These are phyloP conservation scores for Deroplatys truncata DNA, from an alignment of 2,888 invertebrate species.

Conservation along the genomic window DNA sequence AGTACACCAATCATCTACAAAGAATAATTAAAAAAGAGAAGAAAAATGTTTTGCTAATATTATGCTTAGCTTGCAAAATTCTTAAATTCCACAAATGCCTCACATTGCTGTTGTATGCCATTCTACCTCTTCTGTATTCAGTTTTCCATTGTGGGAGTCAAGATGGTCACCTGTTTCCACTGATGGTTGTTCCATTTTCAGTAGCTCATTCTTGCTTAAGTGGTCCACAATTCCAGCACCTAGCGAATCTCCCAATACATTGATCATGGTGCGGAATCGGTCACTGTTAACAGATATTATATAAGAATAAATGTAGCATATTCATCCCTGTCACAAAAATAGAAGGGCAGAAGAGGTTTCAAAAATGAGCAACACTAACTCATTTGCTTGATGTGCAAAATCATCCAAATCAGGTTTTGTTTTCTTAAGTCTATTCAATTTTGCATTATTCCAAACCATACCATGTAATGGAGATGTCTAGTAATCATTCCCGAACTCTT, in stretches of 20 bases:
- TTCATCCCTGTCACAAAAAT: too few species aligned
- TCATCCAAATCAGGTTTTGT: too few species aligned
- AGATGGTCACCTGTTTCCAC: neutral
- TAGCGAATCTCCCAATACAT: slow-evolving; percentile 92
- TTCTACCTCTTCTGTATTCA: slow-evolving; percentile 21
- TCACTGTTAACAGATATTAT: slow-evolving; percentile 52
- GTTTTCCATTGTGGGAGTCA: slow-evolving; percentile 22
- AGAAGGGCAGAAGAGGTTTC: too few species aligned
- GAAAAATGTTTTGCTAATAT: neutral
- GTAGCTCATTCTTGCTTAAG: slow-evolving; percentile 71
- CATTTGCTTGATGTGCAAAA: too few species aligned
- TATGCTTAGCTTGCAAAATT: neutral
- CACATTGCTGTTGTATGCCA: slow-evolving; percentile 29
- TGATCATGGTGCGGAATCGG: slow-evolving; percentile 83
- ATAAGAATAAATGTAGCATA: slow-evolving; percentile 35
- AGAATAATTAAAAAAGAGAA: neutral
- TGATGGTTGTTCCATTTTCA: slow-evolving; percentile 28
- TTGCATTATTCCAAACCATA: too few species aligned
- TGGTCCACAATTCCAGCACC: slow-evolving; percentile 90
- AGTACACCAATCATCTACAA: neutral
- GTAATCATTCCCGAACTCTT: too few species aligned
- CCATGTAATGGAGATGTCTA: too few species aligned
- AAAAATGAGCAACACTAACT: too few species aligned
- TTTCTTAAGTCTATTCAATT: too few species aligned
- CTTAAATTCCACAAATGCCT: neutral